Percentiles rank a stretch among this genome's conserved stretches.
These are phyloP conservation scores for Megalurothrips usitatus DNA, from an alignment of 2,888 invertebrate genomes.

Conservation along the genomic window DNA sequence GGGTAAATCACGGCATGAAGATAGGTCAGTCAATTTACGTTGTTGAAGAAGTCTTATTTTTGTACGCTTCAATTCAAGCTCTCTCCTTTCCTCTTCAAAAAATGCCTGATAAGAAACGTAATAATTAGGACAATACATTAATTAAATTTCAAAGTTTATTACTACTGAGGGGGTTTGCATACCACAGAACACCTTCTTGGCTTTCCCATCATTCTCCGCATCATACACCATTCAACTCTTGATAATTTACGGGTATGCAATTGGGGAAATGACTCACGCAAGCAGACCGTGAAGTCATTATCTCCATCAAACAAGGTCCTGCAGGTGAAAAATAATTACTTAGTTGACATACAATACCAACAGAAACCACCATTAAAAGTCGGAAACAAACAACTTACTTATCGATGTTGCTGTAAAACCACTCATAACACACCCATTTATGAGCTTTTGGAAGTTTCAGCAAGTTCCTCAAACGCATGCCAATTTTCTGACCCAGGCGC, in stretches of 20 bases:
- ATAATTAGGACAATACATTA: background rate
- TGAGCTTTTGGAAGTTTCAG: conserved; percentile 97
- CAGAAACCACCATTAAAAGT: background rate
- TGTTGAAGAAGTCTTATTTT: conserved; percentile 91
- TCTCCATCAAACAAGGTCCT: conserved; percentile 90
- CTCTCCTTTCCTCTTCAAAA: conserved; percentile 89
- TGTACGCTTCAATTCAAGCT: conserved; percentile 83
- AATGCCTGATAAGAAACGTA: conserved; percentile 58
- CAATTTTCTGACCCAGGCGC: conserved; percentile 83
- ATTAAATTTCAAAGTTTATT: background rate
- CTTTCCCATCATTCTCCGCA: conserved; percentile 94
- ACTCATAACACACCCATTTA: conserved; percentile 99
- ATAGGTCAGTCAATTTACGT: conserved; percentile 74
- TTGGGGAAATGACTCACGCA: conserved; percentile 91
- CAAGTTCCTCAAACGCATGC: conserved; percentile 82
- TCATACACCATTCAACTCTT: conserved; percentile 91
- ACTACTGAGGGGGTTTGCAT: background rate
- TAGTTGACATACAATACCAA: conserved; percentile 6
- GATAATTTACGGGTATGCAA: conserved; percentile 78
- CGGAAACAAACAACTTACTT: conserved; percentile 48
- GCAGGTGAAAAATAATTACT: conserved; percentile 32
- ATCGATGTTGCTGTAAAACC: conserved; percentile 99
- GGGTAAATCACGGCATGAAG: conserved; percentile 78
- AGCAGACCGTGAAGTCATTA: conserved; percentile 92
- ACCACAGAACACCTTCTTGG: conserved; percentile 85